phyloP scores from a whole-genome alignment of 92 coral and sea anemone species.

The Epizoanthus stellaris region DNA sequence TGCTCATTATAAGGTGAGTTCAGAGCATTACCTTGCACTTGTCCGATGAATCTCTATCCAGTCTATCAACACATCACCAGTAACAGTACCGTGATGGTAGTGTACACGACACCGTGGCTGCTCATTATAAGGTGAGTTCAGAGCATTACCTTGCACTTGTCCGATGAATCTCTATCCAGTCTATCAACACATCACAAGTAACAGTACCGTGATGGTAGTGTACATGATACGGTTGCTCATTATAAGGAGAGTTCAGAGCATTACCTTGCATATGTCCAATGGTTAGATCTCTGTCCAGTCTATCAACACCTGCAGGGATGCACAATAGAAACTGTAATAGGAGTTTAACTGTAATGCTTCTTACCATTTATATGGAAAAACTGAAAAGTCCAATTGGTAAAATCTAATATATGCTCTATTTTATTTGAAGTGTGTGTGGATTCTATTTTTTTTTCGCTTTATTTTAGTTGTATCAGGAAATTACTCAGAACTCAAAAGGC shows the following conservation, averaged over 20 bases:
- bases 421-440: too few relatives aligned
- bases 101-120: too few relatives aligned
- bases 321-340: not conserved
- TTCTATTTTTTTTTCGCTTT: too few relatives aligned
- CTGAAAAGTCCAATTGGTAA: too few relatives aligned
- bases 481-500: not conserved
- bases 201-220: not conserved
- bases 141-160: conserved; percentile 88
- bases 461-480: too few relatives aligned
- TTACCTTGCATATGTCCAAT: conserved; percentile 99
- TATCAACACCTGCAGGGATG: conserved; percentile 79
- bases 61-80: conserved; percentile 59
- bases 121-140: not conserved
- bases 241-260: not conserved
- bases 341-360: not conserved
- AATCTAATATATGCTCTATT: too few relatives aligned
- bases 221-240: not conserved
- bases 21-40: conserved; percentile 83
- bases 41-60: conserved; percentile 93
- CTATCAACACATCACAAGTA: conserved; percentile 58
- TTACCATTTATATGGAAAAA: too few relatives aligned
- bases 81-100: not conserved
- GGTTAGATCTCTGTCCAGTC: conserved; percentile 92
- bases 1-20: not conserved
- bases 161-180: conserved; percentile 90